A percentile compares a stretch with the other conserved stretches of the same genome.
Conservation (phyloP, 2,113 vertebrate species). For the Polypterus senegalus region DNA sequence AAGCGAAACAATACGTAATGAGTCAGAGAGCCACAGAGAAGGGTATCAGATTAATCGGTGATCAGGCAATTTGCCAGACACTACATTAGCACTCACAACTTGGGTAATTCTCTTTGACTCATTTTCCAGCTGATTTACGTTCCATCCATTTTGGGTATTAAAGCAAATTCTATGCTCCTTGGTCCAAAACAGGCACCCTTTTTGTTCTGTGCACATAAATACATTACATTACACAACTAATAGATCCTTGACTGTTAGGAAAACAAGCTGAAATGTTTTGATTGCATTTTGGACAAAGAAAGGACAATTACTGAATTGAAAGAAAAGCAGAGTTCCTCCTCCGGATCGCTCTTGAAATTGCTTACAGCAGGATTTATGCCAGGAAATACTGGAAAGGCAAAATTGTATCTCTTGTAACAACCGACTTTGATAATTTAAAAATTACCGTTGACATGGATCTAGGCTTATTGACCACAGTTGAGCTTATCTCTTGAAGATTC, state of each 20-base stretch:
- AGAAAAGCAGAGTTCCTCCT: too few relatives aligned
- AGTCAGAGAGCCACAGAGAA: conserved; percentile 18
- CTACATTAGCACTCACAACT: conserved; percentile 35
- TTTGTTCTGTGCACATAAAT: conserved; percentile 10
- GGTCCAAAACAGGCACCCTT: conserved; percentile 11
- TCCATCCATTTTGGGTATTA: conserved; percentile 13
- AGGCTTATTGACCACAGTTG: too few relatives aligned
- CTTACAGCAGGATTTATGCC: too few relatives aligned
- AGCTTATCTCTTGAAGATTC: too few relatives aligned
- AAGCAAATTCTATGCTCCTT: conserved; percentile 27
- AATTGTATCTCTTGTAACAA: too few relatives aligned
- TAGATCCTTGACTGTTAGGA: neutral
- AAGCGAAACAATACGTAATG: conserved; percentile 29
- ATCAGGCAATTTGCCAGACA: conserved; percentile 51
- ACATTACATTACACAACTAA: conserved; percentile 11
- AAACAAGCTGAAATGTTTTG: too few relatives aligned
- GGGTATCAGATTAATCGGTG: conserved; percentile 45
- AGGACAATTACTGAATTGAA: too few relatives aligned
- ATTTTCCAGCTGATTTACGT: conserved; percentile 30
- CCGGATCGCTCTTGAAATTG: too few relatives aligned
- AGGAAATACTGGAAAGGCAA: too few relatives aligned
- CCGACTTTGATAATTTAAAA: too few relatives aligned
- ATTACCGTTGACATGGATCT: too few relatives aligned
- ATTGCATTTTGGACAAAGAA: too few relatives aligned
- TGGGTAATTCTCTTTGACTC: conserved; percentile 34